phyloP scores from a whole-genome alignment of 2,113 vertebrate genomes.

The Channa argus region DNA sequence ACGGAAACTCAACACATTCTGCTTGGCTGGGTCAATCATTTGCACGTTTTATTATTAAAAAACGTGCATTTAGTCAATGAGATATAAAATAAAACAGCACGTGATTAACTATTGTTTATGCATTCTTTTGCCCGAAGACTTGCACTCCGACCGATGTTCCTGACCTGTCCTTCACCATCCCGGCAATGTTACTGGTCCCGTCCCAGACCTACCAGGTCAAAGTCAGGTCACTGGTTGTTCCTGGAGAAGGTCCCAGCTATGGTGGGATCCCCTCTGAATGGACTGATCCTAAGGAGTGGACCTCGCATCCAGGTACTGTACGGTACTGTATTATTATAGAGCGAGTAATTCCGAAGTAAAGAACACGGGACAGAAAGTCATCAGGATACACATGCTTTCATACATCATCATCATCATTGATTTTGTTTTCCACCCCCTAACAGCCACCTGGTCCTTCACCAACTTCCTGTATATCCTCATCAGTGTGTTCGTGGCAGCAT shows the following conservation, averaged over 20 bases:
- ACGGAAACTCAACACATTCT: too few species aligned
- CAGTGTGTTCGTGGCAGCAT: conserved; percentile 3
- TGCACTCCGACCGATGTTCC: too few species aligned
- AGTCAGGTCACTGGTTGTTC: conserved; percentile 60
- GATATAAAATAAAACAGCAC: background rate
- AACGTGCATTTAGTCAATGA: background rate
- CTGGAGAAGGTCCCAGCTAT: accelerated
- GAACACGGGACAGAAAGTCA: background rate
- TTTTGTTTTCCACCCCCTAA: conserved; percentile 3
- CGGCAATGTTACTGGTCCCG: conserved; percentile 21
- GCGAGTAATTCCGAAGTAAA: too few species aligned
- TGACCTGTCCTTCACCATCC: conserved; percentile 17
- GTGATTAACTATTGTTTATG: too few species aligned
- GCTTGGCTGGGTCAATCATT: background rate
- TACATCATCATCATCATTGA: background rate
- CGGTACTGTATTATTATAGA: background rate
- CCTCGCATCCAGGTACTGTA: conserved; percentile 55
- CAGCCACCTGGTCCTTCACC: conserved; percentile 54
- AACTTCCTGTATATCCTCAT: conserved; percentile 58
- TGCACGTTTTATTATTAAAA: background rate
- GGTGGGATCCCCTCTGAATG: conserved; percentile 76
- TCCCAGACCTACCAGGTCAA: conserved; percentile 63
- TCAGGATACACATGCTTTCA: too few species aligned
- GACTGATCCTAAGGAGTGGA: conserved; percentile 70
- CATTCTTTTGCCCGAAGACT: too few species aligned